These are phyloP conservation scores for Torymus texanus DNA, from an alignment of 2,888 invertebrate species.

Conservation along the genomic window DNA sequence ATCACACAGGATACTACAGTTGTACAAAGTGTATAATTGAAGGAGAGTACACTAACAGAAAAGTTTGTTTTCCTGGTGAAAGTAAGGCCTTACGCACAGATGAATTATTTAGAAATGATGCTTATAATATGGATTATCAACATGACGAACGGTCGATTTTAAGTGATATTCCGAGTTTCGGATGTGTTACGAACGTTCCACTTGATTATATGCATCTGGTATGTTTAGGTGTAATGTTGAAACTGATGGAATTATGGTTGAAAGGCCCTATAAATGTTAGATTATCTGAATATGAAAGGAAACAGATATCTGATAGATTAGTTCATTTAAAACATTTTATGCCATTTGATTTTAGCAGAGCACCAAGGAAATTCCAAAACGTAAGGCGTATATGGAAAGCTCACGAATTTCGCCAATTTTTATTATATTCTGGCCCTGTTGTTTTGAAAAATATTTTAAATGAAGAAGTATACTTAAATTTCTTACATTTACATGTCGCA, in stretches of 20 bases:
- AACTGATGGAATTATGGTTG: too few species aligned
- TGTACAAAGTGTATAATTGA: too few species aligned
- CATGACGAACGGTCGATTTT: too few species aligned
- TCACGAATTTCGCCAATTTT: conserved; percentile 44
- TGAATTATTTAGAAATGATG: too few species aligned
- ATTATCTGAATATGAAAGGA: too few species aligned
- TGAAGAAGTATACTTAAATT: conserved; percentile 40
- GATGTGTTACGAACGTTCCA: conserved; percentile 39
- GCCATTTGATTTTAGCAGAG: conserved; percentile 47
- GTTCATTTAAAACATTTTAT: not conserved
- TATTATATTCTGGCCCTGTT: conserved; percentile 50
- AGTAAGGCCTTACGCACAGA: too few species aligned
- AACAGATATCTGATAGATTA: conserved; percentile 3
- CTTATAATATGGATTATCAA: too few species aligned
- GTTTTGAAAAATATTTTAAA: conserved; percentile 44
- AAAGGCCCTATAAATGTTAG: too few species aligned
- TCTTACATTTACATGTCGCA: conserved; percentile 52
- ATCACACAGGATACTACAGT: too few species aligned
- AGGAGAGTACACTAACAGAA: too few species aligned
- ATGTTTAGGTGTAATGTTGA: conserved; percentile 27
- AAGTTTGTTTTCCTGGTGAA: too few species aligned
- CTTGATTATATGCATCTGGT: conserved; percentile 54
- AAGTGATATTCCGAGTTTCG: conserved; percentile 13
- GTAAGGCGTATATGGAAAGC: conserved; percentile 44
- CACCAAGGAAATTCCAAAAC: conserved; percentile 41